Percentiles rank a stretch among this genome's conserved stretches.
phyloP scores from a whole-genome alignment of 2,113 vertebrate species.

The Craseonycteris thonglongyai region DNA sequence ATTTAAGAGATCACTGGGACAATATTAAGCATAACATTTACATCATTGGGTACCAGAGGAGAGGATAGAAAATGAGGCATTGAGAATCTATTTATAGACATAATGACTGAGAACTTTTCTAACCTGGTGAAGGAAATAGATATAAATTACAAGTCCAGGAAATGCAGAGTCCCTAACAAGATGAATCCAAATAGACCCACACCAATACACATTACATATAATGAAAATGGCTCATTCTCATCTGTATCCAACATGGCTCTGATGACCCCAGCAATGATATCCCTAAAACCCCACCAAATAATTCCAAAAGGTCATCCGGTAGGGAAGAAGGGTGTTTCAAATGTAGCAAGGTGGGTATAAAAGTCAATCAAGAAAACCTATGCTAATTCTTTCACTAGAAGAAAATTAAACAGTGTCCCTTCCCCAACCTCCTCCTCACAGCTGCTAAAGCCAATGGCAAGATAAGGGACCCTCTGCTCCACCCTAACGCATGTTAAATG shows the following conservation, averaged over 20 bases:
- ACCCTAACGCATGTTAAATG: conserved; percentile 30
- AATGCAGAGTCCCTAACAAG: no score
- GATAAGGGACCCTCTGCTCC: not conserved
- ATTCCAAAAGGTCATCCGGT: conserved; percentile 85
- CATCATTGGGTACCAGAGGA: no score
- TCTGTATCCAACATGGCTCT: conserved; percentile 85
- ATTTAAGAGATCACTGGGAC: no score
- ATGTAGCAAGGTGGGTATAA: not conserved
- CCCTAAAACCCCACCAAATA: conserved; percentile 86
- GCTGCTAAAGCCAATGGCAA: not conserved
- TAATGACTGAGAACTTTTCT: no score
- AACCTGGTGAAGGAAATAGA: no score
- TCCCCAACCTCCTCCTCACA: not conserved
- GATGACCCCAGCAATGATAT: conserved; percentile 83
- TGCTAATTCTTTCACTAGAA: not conserved
- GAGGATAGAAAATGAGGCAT: no score
- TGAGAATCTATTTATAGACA: no score
- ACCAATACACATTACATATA: no score
- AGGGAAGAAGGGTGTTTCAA: not conserved
- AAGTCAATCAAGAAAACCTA: not conserved
- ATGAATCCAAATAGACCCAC: no score
- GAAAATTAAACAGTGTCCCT: not conserved
- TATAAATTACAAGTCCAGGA: no score
- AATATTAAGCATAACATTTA: no score
- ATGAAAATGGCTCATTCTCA: conserved; percentile 83